Base-by-base conservation (phyloP, 2,113 vertebrate species). In the Steatornis caripensis region DNA sequence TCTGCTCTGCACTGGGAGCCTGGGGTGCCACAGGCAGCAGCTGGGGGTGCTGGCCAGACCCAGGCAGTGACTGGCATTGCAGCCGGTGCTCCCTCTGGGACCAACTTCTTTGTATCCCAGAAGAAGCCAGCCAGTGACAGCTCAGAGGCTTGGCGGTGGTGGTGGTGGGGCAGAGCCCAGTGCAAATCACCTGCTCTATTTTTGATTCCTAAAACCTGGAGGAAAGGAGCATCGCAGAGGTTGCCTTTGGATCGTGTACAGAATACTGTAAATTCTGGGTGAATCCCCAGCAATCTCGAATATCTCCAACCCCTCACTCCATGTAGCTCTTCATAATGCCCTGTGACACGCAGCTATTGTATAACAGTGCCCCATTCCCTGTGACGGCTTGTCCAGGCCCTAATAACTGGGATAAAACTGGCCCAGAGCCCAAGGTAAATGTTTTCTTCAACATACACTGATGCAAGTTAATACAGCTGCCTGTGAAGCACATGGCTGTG, bases 11-110 rank as follows among this genome's bases (percentile, higher is more conserved):
- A 9, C 7, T 0, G 0, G 43, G 43, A 81, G 10, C 20, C 57
- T 3, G 1, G 41, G 22, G 11, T 71, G 48, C 34, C 3, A 11
- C 11, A 49, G 16, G 32, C 2, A 0, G 45, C 48, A 68, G 16
- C 5, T 0, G 1, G 12, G 15, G 30, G 21, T 32, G 15, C 36
- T 7, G 6, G 45, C 22, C 66, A 83, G 48, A 5, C 36, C 10
- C 15, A 37, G 45, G 32, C 5, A 12, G 30, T 22, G 34, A 22
- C 27, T 34, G 12, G 14, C n/a, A 34, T n/a, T 5, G 4, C 12
- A 78, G 10, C 20, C 0, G 0, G 6, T 1, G 0, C 57, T n/a
- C 14, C 7, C 10, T 80, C 45, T 20, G 49, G 30, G 16, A 85
- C 9, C 24, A 78, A 2, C 8, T 51, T 64, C 48, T 72, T 41